These are phyloP conservation scores for Anguilla rostrata DNA, from an alignment of 2,113 vertebrate species.

Conservation along the genomic window DNA sequence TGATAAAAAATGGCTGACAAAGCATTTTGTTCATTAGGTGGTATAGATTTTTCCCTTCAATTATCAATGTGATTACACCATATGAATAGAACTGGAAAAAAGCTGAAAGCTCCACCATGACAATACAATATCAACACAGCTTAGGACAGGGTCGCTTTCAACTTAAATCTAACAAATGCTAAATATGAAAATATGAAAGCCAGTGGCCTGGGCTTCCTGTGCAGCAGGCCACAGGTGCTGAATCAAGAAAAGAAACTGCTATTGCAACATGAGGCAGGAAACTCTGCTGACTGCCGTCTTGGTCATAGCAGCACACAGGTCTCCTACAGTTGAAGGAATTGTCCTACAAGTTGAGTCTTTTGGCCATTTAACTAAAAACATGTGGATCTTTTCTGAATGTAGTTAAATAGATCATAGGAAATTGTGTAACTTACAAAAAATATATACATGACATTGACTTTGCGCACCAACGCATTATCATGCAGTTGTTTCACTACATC, in stretches of 20 bases:
- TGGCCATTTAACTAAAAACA: too few relatives aligned
- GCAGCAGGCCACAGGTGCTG: too few relatives aligned
- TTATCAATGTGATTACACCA: not conserved
- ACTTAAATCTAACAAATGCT: not conserved
- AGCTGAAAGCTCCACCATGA: not conserved
- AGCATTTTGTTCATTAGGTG: not conserved
- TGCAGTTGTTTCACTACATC: not conserved
- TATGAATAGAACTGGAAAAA: not conserved
- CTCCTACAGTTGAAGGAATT: too few relatives aligned
- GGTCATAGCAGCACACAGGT: too few relatives aligned
- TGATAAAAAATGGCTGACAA: not conserved
- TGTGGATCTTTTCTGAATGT: too few relatives aligned
- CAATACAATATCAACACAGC: not conserved
- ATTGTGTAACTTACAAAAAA: not conserved
- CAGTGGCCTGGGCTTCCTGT: too few relatives aligned
- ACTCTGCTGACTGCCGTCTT: too few relatives aligned
- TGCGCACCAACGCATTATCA: not conserved
- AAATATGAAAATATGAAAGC: not conserved
- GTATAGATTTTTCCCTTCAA: not conserved
- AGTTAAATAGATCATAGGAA: too few relatives aligned
- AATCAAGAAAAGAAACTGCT: too few relatives aligned
- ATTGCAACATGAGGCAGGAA: too few relatives aligned
- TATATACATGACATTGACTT: not conserved
- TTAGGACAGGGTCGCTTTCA: not conserved
- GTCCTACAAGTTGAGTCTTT: too few relatives aligned